Percentiles rank a stretch among this genome's conserved stretches.
Conservation (phyloP, 53 echinoderm and acorn worm genomes). For the Mesocentrotus franciscanus region DNA sequence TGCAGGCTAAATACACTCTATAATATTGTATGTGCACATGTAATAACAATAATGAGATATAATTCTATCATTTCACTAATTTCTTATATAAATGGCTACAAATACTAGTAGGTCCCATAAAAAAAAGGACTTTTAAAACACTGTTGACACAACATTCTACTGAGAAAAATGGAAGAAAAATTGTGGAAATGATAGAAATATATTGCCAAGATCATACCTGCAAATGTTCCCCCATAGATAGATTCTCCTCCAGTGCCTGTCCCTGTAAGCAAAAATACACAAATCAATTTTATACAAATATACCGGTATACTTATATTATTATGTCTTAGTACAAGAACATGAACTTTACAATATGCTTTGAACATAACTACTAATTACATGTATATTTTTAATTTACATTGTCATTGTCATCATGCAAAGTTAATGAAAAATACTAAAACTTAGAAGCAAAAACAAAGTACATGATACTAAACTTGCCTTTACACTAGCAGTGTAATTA, state of each 20-base stretch:
- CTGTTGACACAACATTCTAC: neutral
- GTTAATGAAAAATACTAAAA: neutral
- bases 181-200: neutral
- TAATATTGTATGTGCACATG: too few species aligned
- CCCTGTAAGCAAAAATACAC: constrained; percentile 59
- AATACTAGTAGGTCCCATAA: too few species aligned
- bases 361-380: neutral
- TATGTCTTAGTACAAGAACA: neutral
- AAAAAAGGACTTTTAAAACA: neutral
- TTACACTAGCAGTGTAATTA: neutral
- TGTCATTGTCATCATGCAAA: neutral
- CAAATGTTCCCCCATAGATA: constrained; percentile 94
- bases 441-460: neutral
- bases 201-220: constrained; percentile 74
- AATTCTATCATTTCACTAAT: too few species aligned
- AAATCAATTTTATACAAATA: neutral
- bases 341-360: neutral
- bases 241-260: constrained; percentile 99
- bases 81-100: too few species aligned
- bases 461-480: neutral
- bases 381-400: neutral
- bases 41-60: too few species aligned
- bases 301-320: neutral
- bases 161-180: neutral
- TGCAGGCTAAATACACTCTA: too few species aligned